Percentiles rank a stretch among this genome's conserved stretches.
These are phyloP conservation scores for Rotaria macrura DNA, from an alignment of 2,888 invertebrate species.

Conservation along the genomic window DNA sequence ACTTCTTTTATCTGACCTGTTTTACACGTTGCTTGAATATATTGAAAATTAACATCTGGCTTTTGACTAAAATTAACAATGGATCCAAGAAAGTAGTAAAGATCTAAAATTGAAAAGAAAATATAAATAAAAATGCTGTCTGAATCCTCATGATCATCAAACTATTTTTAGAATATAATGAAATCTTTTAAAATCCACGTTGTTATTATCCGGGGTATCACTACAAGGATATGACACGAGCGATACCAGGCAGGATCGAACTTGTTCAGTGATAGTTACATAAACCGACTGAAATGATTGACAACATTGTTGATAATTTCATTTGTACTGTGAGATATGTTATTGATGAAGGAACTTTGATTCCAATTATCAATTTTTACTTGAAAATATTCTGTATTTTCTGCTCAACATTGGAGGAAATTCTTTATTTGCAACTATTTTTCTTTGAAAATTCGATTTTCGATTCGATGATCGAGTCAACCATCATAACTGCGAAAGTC, in stretches of 20 bases:
- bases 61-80: constrained; percentile 99
- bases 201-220: background rate
- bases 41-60: constrained; percentile 97
- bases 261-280: background rate
- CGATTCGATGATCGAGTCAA: too few relatives aligned
- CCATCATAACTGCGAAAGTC: too few relatives aligned
- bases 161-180: background rate
- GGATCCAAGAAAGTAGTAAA: constrained; percentile 98
- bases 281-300: too few relatives aligned
- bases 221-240: constrained; percentile 5
- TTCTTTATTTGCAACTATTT: too few relatives aligned
- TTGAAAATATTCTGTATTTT: too few relatives aligned
- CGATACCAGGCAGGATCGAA: constrained; percentile 11
- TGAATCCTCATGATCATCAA: background rate
- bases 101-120: constrained; percentile 50
- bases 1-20: constrained; percentile 99
- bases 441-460: too few relatives aligned
- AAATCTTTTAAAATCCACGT: background rate
- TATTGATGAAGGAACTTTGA: too few relatives aligned
- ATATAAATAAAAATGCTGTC: background rate
- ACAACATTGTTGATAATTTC: too few relatives aligned
- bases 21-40: constrained; percentile 98
- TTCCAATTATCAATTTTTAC: too few relatives aligned
- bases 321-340: too few relatives aligned
- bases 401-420: too few relatives aligned